These are phyloP conservation scores for Heliconius ismenius DNA, from an alignment of 2,888 invertebrate species.

Conservation along the genomic window DNA sequence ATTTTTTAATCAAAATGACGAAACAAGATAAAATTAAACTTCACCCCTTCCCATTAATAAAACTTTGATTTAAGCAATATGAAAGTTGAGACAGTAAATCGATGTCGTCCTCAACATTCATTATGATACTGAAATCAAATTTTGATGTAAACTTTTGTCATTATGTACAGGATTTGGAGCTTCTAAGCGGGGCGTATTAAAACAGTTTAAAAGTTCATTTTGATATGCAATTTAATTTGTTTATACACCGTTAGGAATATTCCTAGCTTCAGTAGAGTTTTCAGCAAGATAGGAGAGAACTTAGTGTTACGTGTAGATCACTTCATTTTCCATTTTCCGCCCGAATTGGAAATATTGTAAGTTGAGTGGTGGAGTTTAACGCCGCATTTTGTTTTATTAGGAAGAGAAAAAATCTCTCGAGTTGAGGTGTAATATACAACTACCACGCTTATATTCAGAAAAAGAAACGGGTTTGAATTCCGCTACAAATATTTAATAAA, in stretches of 20 bases:
- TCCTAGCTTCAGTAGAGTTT: neutral
- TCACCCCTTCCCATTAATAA: neutral
- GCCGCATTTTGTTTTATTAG: neutral
- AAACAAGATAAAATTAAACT: neutral
- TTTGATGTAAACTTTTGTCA: conserved; percentile 58
- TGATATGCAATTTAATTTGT: conserved; percentile 5
- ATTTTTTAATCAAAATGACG: neutral
- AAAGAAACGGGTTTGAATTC: too few species aligned
- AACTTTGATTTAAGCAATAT: conserved; percentile 16
- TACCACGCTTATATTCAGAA: too few species aligned
- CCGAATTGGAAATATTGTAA: neutral
- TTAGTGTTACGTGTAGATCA: neutral
- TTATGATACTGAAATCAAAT: conserved; percentile 38
- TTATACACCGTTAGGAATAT: neutral
- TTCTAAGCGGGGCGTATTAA: conserved; percentile 31
- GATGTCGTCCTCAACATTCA: conserved; percentile 36
- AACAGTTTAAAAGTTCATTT: conserved; percentile 7
- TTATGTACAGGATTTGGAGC: conserved; percentile 44
- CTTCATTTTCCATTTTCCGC: neutral
- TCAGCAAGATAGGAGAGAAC: neutral
- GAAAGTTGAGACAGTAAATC: conserved; percentile 31
- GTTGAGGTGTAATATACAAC: too few species aligned
- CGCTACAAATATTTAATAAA: too few species aligned
- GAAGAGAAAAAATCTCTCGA: too few species aligned
- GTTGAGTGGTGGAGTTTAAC: neutral